Evolutionary conservation across 1,140 invertebrate genomes (phyloP).

Genomic region (Aradophagus sp.): DNA sequence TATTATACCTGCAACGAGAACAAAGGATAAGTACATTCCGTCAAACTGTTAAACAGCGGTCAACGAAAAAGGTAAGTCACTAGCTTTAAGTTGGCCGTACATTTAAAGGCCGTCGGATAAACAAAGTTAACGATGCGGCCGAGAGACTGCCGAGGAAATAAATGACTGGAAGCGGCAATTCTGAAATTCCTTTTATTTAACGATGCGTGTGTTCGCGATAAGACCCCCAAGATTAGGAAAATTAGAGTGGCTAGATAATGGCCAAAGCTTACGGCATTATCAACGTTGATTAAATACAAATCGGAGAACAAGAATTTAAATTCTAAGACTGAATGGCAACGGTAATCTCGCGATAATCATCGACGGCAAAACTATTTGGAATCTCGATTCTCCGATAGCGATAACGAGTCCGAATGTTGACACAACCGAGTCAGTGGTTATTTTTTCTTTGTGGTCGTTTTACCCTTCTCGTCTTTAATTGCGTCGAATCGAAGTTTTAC

Average conservation of each 20-base stretch:
- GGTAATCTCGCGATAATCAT: too few relatives aligned
- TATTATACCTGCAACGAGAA: constrained; percentile 77
- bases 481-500: too few relatives aligned
- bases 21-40: not conserved
- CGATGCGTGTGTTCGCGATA: constrained; percentile 39
- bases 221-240: constrained; percentile 25
- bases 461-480: too few relatives aligned
- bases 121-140: not conserved
- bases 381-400: too few relatives aligned
- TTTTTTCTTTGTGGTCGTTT: too few relatives aligned
- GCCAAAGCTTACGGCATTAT: constrained; percentile 13
- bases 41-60: too few relatives aligned
- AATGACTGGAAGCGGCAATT: constrained; percentile 29
- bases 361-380: too few relatives aligned
- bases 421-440: too few relatives aligned
- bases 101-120: constrained; percentile 17
- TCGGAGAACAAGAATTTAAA: too few relatives aligned
- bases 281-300: constrained; percentile 15
- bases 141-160: constrained; percentile 7
- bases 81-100: constrained; percentile 1
- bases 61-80: too few relatives aligned
- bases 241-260: constrained; percentile 41
- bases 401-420: too few relatives aligned
- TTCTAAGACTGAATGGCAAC: too few relatives aligned
- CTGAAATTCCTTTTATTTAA: constrained; percentile 40